Conservation (phyloP, 2,797 vertebrate species). For the Mycteria americana region DNA sequence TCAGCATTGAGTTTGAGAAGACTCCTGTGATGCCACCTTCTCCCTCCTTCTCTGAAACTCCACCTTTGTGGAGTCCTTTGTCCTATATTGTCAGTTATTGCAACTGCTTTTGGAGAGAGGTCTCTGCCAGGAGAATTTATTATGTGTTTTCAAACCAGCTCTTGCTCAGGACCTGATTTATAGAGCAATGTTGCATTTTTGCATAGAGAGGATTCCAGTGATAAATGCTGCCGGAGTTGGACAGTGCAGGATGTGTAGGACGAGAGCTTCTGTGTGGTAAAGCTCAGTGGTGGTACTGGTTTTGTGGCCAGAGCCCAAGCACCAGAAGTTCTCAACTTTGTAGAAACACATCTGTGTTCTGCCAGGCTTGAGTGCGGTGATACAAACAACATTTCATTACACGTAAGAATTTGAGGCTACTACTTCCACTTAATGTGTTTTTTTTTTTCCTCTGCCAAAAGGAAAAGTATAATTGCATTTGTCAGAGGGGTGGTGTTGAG, state of each 20-base stretch:
- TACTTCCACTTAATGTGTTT: neutral
- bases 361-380: neutral
- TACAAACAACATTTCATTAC: neutral
- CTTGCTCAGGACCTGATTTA: neutral
- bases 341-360: neutral
- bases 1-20: neutral
- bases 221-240: neutral
- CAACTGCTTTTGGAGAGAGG: neutral
- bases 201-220: neutral
- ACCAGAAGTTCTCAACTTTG: neutral
- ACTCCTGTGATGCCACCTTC: neutral
- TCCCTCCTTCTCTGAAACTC: neutral
- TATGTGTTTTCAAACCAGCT: neutral
- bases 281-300: neutral
- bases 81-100: neutral
- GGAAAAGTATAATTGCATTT: neutral
- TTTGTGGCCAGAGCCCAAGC: neutral
- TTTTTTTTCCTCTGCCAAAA: neutral
- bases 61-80: neutral
- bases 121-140: neutral
- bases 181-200: neutral
- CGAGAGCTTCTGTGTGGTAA: neutral
- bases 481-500: neutral
- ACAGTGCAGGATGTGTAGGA: neutral
- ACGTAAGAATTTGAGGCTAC: neutral